These are phyloP conservation scores for Calameuta filiformis DNA, from an alignment of 2,888 invertebrate species.

Conservation along the genomic window DNA sequence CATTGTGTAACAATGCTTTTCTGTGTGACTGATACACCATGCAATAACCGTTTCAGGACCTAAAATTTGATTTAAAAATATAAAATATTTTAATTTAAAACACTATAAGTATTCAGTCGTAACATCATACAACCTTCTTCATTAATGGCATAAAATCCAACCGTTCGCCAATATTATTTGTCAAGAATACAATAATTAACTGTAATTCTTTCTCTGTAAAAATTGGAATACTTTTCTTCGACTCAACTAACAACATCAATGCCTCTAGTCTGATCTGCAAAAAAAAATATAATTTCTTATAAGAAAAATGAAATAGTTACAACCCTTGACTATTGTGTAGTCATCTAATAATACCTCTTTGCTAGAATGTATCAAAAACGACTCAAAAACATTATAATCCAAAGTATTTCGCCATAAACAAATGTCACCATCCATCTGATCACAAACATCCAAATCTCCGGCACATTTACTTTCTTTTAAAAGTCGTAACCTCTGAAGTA, in stretches of 20 bases:
- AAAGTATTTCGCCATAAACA: slow-evolving; percentile 70
- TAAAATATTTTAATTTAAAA: neutral
- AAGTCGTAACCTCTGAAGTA: slow-evolving; percentile 26
- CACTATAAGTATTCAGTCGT: neutral
- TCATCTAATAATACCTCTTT: slow-evolving; percentile 69
- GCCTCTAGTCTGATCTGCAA: slow-evolving; percentile 76
- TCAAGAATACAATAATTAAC: slow-evolving; percentile 73
- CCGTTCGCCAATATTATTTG: slow-evolving; percentile 77
- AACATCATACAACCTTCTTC: slow-evolving; percentile 72
- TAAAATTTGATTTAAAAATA: neutral
- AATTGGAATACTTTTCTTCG: slow-evolving; percentile 77
- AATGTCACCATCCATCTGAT: slow-evolving; percentile 30
- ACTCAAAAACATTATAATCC: slow-evolving; percentile 67
- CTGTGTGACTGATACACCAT: neutral
- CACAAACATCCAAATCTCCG: slow-evolving; percentile 44
- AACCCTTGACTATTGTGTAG: neutral
- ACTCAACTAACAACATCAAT: slow-evolving; percentile 78
- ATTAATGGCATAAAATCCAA: slow-evolving; percentile 76
- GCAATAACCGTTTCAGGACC: neutral
- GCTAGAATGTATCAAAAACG: slow-evolving; percentile 70
- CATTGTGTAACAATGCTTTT: neutral
- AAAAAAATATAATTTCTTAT: slow-evolving; percentile 33
- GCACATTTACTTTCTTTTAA: slow-evolving; percentile 39
- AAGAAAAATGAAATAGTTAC: slow-evolving; percentile 25
- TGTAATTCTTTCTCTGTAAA: slow-evolving; percentile 73